Evolutionary conservation across 2,113 vertebrate species (phyloP), one percentile per base, ranked within the genome.

Genomic region (Poeciliopsis occidentalis): DNA sequence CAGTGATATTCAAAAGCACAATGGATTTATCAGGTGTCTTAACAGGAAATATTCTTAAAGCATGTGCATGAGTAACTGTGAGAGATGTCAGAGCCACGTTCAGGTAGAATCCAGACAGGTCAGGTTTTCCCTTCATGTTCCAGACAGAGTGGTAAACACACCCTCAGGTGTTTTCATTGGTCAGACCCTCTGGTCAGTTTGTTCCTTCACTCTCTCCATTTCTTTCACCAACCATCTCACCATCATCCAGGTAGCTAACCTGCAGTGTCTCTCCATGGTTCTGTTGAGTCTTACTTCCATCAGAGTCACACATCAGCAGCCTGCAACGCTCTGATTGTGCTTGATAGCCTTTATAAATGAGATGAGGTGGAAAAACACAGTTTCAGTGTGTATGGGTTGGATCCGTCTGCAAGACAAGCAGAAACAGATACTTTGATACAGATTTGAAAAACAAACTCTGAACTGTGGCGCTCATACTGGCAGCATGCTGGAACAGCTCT

Each of bases 301-400:
- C 78, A 75, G 69, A 78, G 69, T 72, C 80, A 64, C 32, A 41
- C 73, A 64, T 67, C 67, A 68, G 65, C 27, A 64, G 60, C 32
- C 72, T 22, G 66, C 62, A 68, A 61, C 26, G 57, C 27, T 75
- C 68, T 60, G 26, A 64, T 30, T 31, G 27, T 67, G 62, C 67
- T 86, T 60, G 24, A 51, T 12, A 26, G 32, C 60, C 54, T 54
- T 96, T 95, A 99, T 89, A 98, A 95, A 89, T 99, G 97, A 71
- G 97, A 98, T 57, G 97, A 98, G 60, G 97, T 98, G 85, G 98
- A 99, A 94, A 99, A 99, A 90, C 98, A 99, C 87, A 99, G 95
- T 88, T 99, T 99, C 95, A 99, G 87, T 54, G 98, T 99, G 63
- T 99, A 99, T 7, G 98, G 98, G 88, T 99, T 99, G 82, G 97